These are phyloP conservation scores for Hypomecis atomaria DNA, from an alignment of 2,888 invertebrate species.

Conservation along the genomic window DNA sequence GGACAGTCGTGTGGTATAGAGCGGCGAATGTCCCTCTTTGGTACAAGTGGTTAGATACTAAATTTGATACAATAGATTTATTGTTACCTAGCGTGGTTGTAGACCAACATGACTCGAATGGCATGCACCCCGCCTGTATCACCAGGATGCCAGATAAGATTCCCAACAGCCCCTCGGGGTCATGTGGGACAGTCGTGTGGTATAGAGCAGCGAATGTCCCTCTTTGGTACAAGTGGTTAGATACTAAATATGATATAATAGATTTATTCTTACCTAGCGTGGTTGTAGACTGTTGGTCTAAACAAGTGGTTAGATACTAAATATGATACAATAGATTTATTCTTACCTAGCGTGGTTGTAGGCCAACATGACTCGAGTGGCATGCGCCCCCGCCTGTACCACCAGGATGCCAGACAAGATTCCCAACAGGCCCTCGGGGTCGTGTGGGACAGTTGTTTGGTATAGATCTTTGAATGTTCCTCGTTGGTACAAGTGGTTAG, in stretches of 20 bases:
- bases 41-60: too few relatives aligned
- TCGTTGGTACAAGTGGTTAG: conserved; percentile 74
- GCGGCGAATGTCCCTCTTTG: conserved; percentile 80
- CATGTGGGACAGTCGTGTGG: not conserved
- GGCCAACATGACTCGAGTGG: too few relatives aligned
- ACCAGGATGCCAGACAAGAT: not conserved
- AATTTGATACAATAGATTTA: too few relatives aligned
- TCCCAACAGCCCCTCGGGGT: not conserved
- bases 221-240: not conserved
- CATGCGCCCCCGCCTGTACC: too few relatives aligned
- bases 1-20: conserved; percentile 68
- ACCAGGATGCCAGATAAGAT: not conserved
- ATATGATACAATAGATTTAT: too few relatives aligned
- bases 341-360: too few relatives aligned
- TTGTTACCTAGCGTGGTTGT: too few relatives aligned
- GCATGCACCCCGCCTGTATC: too few relatives aligned
- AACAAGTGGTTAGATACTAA: too few relatives aligned
- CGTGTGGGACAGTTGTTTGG: not conserved
- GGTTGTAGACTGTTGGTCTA: too few relatives aligned
- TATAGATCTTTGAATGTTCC: not conserved
- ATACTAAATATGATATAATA: not conserved
- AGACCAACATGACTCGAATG: too few relatives aligned
- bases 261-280: conserved; percentile 70
- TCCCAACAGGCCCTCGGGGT: not conserved
- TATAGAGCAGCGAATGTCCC: not conserved